Percentiles rank a stretch among this genome's conserved stretches.
Conservation (phyloP, 2,113 vertebrate species). For the Naja naja region DNA sequence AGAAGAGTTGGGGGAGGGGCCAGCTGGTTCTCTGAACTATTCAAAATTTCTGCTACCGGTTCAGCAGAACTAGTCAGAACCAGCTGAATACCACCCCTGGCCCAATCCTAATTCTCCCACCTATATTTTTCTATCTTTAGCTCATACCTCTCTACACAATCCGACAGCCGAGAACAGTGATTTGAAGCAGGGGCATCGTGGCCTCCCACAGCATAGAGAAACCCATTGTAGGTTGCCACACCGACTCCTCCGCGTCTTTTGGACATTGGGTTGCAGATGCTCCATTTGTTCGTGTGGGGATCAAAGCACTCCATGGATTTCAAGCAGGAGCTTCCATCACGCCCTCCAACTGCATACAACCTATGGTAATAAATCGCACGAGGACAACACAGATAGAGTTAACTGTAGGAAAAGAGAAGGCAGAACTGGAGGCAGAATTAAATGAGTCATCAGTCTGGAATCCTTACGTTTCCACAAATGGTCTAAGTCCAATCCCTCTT, state of each 20-base stretch:
- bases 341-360: constrained; percentile 90
- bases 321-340: constrained; percentile 94
- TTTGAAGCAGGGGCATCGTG: constrained; percentile 94
- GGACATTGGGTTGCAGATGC: constrained; percentile 87
- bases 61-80: too few relatives aligned
- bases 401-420: background rate
- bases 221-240: constrained; percentile 89
- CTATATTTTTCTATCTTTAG: background rate
- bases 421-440: background rate
- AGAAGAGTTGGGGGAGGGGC: too few relatives aligned
- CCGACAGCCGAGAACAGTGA: constrained; percentile 88
- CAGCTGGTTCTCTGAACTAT: too few relatives aligned
- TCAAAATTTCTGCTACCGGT: too few relatives aligned
- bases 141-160: constrained; percentile 89
- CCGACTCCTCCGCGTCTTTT: constrained; percentile 92
- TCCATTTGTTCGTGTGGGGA: constrained; percentile 98
- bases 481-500: background rate
- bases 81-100: too few relatives aligned
- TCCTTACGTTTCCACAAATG: background rate
- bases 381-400: background rate
- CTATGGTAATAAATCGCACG: constrained; percentile 56
- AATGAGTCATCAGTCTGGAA: background rate
- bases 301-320: constrained; percentile 97
- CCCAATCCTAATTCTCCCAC: too few relatives aligned
- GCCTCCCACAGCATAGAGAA: constrained; percentile 90